Base-by-base conservation (phyloP, 2,888 invertebrate genomes). In the Odontothrips loti region DNA sequence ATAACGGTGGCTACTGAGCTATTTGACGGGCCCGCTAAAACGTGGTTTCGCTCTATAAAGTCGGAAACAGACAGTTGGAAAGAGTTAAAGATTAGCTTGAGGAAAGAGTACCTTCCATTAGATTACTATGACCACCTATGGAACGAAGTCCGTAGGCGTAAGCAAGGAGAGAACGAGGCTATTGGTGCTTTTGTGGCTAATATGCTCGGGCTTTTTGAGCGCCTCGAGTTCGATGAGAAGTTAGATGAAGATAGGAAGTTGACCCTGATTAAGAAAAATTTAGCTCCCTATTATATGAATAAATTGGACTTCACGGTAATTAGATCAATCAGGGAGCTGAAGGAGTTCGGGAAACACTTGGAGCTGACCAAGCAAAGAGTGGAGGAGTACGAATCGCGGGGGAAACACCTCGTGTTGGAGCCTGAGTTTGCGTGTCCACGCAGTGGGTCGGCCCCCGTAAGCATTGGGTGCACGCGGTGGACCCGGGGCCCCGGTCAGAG, bases 131-230 rank as follows among this genome's bases (percentile, higher is more conserved):
- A 84, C 15, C 79, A 80, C 23, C 81, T 85, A 12, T 82, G 82
- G 27, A 83, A 84, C 34, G 84, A 84, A 79, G 84, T 85, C 27
- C 80, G 82, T 23, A 80, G 80, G 23, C 81, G 85, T 4, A 83
- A 83, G 0, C 85, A 85, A 81, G 84, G 85, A 17, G 80, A 83
- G 11, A 82, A 84, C 48, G 85, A 85, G 81, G 43, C 82, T 9
- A 83, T 85, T 17, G 84, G 82, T 23, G 82, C 84, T 9, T 85
- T 84, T 81, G 78, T 85, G 9, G 84, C 85, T 10, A 82, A 80
- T 20, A 84, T 84, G 84, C 80, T 79, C 1, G 82, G 80, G 48
- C 79, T 84, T 23, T 85, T 84, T 80, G 80, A 81, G 20, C 29
- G 84, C 17, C 68, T 85, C 29, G 82, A 15, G 6, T n/a, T 63